These are phyloP conservation scores for Empidonax traillii DNA, from an alignment of 2,113 vertebrate species.

Conservation along the genomic window DNA sequence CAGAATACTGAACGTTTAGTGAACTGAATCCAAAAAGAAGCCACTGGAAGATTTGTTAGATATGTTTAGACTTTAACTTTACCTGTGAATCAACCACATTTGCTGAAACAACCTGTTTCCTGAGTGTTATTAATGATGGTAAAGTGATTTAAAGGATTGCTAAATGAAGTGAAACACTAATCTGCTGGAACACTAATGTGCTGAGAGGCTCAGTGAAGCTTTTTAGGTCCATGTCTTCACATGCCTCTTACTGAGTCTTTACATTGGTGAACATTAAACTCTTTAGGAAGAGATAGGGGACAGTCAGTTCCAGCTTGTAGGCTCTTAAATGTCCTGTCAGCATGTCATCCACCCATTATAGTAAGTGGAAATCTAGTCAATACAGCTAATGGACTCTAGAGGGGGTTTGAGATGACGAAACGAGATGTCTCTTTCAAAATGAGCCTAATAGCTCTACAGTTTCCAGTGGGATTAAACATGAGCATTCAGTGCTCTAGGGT, in stretches of 20 bases:
- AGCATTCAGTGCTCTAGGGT: neutral
- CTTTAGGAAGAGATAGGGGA: neutral
- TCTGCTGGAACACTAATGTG: neutral
- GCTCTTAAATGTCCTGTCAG: neutral
- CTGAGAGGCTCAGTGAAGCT: neutral
- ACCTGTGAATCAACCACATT: neutral
- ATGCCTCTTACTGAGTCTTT: neutral
- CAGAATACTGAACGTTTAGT: neutral
- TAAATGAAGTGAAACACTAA: constrained; percentile 5
- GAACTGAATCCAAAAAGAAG: neutral
- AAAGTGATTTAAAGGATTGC: constrained; percentile 16
- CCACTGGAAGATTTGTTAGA: neutral
- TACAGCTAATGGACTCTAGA: neutral
- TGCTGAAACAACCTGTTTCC: constrained; percentile 15
- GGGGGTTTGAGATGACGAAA: neutral
- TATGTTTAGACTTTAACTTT: neutral
- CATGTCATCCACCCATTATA: neutral
- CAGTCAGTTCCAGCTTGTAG: neutral
- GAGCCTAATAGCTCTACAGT: neutral
- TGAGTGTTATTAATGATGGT: neutral
- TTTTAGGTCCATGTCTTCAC: neutral
- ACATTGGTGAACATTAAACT: neutral
- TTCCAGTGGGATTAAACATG: neutral
- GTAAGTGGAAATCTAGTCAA: neutral
- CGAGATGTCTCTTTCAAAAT: neutral